Evolutionary conservation across 2,113 vertebrate species (phyloP).

Genomic region (Rhynchomys soricoides): DNA sequence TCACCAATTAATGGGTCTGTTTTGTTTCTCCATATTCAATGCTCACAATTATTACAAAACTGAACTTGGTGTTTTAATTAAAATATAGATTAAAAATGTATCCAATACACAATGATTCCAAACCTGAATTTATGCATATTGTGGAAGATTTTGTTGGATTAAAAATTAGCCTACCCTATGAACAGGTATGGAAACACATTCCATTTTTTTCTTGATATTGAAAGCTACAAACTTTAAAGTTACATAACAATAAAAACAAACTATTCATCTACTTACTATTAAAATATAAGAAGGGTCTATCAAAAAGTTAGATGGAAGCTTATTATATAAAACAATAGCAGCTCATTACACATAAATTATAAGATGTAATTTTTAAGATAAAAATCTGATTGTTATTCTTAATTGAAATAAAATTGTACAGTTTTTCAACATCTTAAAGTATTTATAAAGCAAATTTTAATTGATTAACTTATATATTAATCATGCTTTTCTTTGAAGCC

Average conservation of each 20-base stretch:
- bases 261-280: not conserved
- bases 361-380: not conserved
- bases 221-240: not conserved
- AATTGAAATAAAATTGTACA: not conserved
- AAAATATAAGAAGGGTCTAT: not conserved
- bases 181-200: not conserved
- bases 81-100: not conserved
- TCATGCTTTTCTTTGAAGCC: not conserved
- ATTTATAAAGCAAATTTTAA: not conserved
- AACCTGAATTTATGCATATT: not conserved
- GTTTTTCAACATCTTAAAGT: slow-evolving; percentile 16
- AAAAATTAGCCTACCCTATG: not conserved
- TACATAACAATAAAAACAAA: not conserved
- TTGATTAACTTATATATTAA: not conserved
- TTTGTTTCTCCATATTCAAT: not conserved
- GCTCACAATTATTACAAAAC: not conserved
- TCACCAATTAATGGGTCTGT: not conserved
- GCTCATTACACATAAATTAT: not conserved
- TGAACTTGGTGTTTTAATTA: not conserved
- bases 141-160: not conserved
- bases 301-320: not conserved
- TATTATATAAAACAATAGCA: not conserved
- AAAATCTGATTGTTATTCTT: not conserved
- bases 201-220: not conserved
- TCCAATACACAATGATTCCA: not conserved